phyloP scores from a whole-genome alignment of 2,113 vertebrate species.

The Grammomys dolichurus region DNA sequence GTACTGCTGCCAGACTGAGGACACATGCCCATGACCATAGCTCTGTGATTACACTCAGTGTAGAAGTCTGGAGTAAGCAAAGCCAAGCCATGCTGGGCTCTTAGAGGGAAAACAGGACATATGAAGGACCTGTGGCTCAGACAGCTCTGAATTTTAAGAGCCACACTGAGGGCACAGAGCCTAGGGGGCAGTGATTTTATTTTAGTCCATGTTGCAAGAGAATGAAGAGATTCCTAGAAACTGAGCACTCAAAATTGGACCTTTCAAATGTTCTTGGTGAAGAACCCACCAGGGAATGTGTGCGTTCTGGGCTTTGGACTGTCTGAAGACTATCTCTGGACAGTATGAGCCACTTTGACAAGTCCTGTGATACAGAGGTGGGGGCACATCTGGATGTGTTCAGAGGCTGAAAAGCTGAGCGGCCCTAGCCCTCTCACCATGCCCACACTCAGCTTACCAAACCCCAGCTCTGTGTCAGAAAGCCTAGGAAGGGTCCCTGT shows the following conservation, averaged over 20 bases:
- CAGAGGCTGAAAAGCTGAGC: neutral
- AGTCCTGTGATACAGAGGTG: neutral
- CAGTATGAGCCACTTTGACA: neutral
- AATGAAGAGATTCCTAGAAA: too few species aligned
- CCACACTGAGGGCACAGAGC: neutral
- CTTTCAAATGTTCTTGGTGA: neutral
- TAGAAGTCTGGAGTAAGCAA: neutral
- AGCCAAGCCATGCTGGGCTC: neutral
- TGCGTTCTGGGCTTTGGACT: neutral
- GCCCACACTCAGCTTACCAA: neutral
- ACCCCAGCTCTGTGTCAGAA: neutral
- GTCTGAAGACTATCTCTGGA: neutral
- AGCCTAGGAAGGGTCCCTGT: neutral
- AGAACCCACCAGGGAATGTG: neutral
- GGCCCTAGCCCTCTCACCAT: neutral
- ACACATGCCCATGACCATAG: neutral
- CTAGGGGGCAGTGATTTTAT: neutral
- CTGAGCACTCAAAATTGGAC: neutral
- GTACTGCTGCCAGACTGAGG: neutral
- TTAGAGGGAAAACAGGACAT: neutral
- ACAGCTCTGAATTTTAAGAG: neutral
- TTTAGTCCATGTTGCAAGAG: neutral
- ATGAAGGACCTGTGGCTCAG: neutral
- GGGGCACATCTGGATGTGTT: neutral
- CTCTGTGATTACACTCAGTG: neutral